Conservation (phyloP, 2,888 invertebrate genomes). For the Pogonocherus hispidulus region DNA sequence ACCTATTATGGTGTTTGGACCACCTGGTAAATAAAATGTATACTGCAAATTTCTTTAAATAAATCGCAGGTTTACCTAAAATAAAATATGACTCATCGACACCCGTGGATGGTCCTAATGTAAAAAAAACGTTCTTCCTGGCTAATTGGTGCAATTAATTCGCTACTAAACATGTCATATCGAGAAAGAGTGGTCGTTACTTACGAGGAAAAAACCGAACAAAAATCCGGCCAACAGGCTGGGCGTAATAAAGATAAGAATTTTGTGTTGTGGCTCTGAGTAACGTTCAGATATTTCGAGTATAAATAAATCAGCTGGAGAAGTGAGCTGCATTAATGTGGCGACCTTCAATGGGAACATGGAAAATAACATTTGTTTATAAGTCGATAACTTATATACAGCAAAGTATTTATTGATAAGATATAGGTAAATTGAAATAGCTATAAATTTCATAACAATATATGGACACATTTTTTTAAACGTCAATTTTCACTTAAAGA, state of each 20-base stretch:
- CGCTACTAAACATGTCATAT: slow-evolving; percentile 38
- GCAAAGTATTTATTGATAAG: too few species aligned
- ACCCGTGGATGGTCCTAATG: slow-evolving; percentile 1
- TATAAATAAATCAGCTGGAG: background rate
- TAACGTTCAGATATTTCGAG: background rate
- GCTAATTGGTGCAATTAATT: slow-evolving; percentile 51
- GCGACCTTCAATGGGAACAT: background rate
- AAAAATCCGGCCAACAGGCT: background rate
- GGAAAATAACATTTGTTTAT: too few species aligned
- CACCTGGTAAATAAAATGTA: background rate
- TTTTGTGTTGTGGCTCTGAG: background rate
- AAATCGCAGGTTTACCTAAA: background rate
- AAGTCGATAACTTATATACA: too few species aligned
- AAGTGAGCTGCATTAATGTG: background rate
- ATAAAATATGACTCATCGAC: background rate
- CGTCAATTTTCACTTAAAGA: too few species aligned
- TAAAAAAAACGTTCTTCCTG: slow-evolving; percentile 7
- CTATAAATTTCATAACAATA: too few species aligned
- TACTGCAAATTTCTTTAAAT: background rate
- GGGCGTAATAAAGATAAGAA: background rate
- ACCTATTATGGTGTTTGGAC: too few species aligned
- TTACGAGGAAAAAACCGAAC: background rate
- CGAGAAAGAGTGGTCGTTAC: slow-evolving; percentile 10
- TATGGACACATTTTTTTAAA: too few species aligned
- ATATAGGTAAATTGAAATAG: too few species aligned